Evolutionary conservation across 2,113 vertebrate species (phyloP), one percentile per base, ranked within the genome.

Genomic region (Myotis davidii): DNA sequence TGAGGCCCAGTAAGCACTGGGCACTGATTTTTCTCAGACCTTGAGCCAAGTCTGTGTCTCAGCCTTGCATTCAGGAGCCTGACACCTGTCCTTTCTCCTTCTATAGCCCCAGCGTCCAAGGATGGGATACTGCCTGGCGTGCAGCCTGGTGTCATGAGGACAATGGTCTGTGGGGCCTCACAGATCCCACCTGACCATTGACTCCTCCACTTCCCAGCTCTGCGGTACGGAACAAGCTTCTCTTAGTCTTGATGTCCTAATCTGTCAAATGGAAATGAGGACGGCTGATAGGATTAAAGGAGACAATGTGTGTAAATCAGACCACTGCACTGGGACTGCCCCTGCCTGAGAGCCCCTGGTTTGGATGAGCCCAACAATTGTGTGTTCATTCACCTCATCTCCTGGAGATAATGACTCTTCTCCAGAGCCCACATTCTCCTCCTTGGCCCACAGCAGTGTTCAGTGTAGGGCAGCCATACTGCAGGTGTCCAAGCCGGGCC

Each of bases 131-230:
- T 23, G 48, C 16, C 61, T 6, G 86, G 14, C 17, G 0, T 17
- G 23, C 37, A 50, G 20, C 9, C 50, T 29, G 27, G 65, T 2
- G 6, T 32, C 37, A 3, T 17, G 59, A 64, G 61, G 54, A 42
- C 34, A 52, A 4, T 0, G 9, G 39, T 20, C 48, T 21, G 13
- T 34, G n/a, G 13, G 32, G 9, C 32, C 39, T 59, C 82, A 8
- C 6, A 3, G 13, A 50, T 25, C 18, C 39, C 70, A 42, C 1
- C 0, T 16, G 20, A 52, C 16, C 37, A 23, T 0, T 0, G 17
- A 37, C 20, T 9, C 50, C 39, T 61, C 29, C 10, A 0, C 39
- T 23, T 65, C n/a, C 54, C 23, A 32, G 34, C 73, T 34, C 45
- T 73, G 34, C 64, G 61, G 27, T 21, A 25, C 50, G 1, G 17